These are phyloP conservation scores for Dasysyrphus albostriatus DNA, from an alignment of 2,888 invertebrate genomes.

Conservation along the genomic window DNA sequence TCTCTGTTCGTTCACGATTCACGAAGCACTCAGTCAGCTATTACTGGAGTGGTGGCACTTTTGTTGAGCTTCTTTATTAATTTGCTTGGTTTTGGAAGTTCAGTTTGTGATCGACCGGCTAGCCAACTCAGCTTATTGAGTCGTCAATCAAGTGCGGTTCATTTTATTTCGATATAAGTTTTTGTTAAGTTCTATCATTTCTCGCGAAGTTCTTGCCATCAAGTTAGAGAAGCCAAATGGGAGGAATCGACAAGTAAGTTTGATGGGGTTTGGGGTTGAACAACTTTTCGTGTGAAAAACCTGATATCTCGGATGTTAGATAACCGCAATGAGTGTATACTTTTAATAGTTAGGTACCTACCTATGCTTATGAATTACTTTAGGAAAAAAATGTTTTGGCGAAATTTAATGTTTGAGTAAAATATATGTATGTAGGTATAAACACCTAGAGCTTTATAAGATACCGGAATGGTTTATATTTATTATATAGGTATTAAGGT, in stretches of 20 bases:
- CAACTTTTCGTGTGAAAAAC: neutral
- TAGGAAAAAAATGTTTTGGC: too few relatives aligned
- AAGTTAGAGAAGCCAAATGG: constrained; percentile 49
- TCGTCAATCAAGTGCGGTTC: constrained; percentile 5
- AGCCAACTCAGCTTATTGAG: constrained; percentile 11
- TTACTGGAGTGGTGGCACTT: constrained; percentile 8
- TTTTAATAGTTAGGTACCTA: too few relatives aligned
- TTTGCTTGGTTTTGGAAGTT: constrained; percentile 17
- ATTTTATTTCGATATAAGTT: constrained; percentile 13
- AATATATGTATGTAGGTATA: too few relatives aligned
- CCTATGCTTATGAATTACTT: too few relatives aligned
- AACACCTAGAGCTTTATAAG: too few relatives aligned
- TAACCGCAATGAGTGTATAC: constrained; percentile 7
- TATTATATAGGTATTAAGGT: too few relatives aligned
- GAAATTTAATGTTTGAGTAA: too few relatives aligned
- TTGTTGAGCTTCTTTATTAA: constrained; percentile 30
- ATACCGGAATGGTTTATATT: too few relatives aligned
- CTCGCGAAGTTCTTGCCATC: constrained; percentile 8
- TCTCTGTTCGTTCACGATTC: neutral
- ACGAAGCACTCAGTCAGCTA: neutral
- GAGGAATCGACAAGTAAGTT: constrained; percentile 70
- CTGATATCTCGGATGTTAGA: constrained; percentile 8
- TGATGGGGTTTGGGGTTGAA: neutral
- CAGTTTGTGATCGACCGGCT: constrained; percentile 57
- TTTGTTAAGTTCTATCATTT: constrained; percentile 5